Conservation (phyloP, 2,797 vertebrate species). For the Parambassis ranga region DNA sequence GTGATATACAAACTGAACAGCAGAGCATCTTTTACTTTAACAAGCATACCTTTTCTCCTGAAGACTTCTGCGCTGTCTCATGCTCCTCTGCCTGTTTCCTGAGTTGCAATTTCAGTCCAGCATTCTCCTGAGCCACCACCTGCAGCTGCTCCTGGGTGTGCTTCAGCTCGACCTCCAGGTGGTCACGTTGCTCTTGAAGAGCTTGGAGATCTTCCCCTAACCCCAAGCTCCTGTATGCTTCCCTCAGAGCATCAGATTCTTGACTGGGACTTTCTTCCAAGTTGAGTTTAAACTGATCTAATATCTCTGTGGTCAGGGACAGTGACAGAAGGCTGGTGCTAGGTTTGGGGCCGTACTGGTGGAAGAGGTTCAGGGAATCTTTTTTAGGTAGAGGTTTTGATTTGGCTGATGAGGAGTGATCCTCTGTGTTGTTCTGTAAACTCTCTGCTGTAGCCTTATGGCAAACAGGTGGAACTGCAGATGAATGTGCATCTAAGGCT, state of each 20-base stretch:
- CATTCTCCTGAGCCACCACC: slow-evolving; percentile 45
- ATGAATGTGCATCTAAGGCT: not conserved
- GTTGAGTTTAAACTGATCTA: slow-evolving; percentile 32
- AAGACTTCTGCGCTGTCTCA: not conserved
- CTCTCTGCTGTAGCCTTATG: slow-evolving; percentile 56
- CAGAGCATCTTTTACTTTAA: not conserved
- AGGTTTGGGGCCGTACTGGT: not conserved
- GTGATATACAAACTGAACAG: not conserved
- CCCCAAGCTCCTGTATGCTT: slow-evolving; percentile 47
- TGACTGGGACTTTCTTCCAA: slow-evolving; percentile 57
- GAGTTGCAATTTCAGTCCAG: slow-evolving; percentile 37
- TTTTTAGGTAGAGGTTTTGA: slow-evolving; percentile 24
- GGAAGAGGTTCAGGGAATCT: slow-evolving; percentile 29
- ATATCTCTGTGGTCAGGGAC: slow-evolving; percentile 27
- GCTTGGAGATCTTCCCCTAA: slow-evolving; percentile 53
- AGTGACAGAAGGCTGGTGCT: slow-evolving; percentile 2
- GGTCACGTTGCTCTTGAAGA: slow-evolving; percentile 40
- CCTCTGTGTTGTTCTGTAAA: not conserved
- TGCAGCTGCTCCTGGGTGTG: slow-evolving; percentile 45
- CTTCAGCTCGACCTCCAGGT: slow-evolving; percentile 43
- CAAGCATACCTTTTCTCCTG: slow-evolving; percentile 35
- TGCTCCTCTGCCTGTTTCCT: slow-evolving; percentile 21
- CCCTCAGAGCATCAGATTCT: slow-evolving; percentile 38
- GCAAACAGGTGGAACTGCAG: slow-evolving; percentile 28
- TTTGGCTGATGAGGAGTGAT: slow-evolving; percentile 9